Evolutionary conservation across 2,113 vertebrate genomes (phyloP).

Genomic region (Sapayoa aenigma): DNA sequence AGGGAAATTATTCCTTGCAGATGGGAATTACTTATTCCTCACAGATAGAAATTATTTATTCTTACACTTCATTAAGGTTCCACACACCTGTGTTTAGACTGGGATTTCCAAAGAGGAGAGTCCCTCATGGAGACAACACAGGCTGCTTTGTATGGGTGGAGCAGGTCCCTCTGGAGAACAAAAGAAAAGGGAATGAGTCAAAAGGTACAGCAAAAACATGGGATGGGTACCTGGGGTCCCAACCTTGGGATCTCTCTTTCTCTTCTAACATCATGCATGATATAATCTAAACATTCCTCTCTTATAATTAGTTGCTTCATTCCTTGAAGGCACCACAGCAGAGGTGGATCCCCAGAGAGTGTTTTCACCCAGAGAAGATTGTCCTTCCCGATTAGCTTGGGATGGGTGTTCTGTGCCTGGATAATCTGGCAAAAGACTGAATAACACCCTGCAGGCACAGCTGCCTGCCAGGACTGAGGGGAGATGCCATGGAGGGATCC

Average conservation of each 20-base stretch:
- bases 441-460: background rate
- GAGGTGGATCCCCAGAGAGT: background rate
- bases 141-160: fast-evolving
- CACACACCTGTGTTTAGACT: fast-evolving
- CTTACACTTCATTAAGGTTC: fast-evolving
- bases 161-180: background rate
- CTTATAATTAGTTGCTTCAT: background rate
- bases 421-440: background rate
- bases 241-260: background rate
- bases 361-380: background rate
- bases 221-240: background rate
- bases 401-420: background rate
- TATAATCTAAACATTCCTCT: background rate
- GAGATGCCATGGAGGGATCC: background rate
- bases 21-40: background rate
- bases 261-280: background rate
- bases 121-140: background rate
- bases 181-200: background rate
- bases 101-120: background rate
- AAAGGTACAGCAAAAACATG: background rate
- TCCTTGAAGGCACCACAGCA: background rate
- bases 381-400: background rate
- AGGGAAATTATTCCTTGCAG: background rate
- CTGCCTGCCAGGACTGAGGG: background rate
- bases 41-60: background rate